Evolutionary conservation across 2,888 invertebrate species (phyloP).

Genomic region (Pherbina coryleti): DNA sequence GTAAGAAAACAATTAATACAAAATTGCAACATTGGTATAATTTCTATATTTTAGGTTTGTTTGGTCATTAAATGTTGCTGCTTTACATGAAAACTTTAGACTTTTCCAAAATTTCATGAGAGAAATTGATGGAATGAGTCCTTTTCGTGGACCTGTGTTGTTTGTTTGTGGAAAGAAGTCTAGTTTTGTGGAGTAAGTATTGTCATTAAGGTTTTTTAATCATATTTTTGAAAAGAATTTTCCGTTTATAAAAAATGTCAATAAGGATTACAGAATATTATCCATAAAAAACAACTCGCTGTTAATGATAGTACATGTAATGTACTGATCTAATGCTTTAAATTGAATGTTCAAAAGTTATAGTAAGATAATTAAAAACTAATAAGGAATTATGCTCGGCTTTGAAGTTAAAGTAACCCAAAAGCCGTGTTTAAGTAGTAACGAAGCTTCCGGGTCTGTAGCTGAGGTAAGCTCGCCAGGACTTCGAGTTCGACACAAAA

Average conservation of each 20-base stretch:
- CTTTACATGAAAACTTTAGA: conserved; percentile 77
- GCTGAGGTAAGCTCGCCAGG: not conserved
- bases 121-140: conserved; percentile 47
- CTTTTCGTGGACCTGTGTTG: conserved; percentile 77
- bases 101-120: conserved; percentile 49
- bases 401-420: too few relatives aligned
- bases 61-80: conserved; percentile 87
- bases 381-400: too few relatives aligned
- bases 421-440: too few relatives aligned
- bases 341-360: too few relatives aligned
- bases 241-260: too few relatives aligned
- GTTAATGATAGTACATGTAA: too few relatives aligned
- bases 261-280: too few relatives aligned
- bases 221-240: too few relatives aligned
- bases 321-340: too few relatives aligned
- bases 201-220: not conserved
- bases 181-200: conserved; percentile 80
- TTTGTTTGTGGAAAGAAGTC: conserved; percentile 90
- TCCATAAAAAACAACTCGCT: too few relatives aligned
- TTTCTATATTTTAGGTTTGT: conserved; percentile 70
- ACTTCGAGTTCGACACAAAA: too few relatives aligned
- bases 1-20: conserved; percentile 48
- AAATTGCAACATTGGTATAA: not conserved
- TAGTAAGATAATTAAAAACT: too few relatives aligned
- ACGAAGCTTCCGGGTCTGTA: not conserved